These are phyloP conservation scores for Oreochromis niloticus DNA, from an alignment of 2,113 vertebrate genomes.

Conservation along the genomic window DNA sequence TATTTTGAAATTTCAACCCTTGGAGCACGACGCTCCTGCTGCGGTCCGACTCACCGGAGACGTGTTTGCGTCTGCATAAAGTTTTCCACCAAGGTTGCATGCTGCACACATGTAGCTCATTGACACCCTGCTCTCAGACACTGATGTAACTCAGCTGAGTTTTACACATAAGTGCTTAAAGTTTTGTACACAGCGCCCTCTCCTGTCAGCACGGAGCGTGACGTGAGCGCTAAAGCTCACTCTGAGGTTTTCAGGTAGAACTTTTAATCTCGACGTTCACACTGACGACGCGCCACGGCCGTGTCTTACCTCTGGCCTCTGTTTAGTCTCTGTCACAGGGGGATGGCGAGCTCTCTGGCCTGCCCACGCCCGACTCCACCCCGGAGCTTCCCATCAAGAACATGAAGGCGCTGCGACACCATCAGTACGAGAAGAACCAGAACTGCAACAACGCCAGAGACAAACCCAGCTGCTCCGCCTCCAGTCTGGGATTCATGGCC, in stretches of 20 bases:
- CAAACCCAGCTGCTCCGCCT: background rate
- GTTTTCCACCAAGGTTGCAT: background rate
- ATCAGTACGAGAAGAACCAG: slow-evolving; percentile 74
- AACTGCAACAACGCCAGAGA: slow-evolving; percentile 66
- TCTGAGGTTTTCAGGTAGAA: background rate
- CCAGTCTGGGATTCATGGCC: slow-evolving; percentile 20
- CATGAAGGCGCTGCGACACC: slow-evolving; percentile 55
- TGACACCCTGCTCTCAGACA: background rate
- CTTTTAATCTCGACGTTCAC: background rate
- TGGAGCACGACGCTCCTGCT: background rate
- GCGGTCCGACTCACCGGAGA: background rate
- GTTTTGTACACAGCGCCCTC: background rate
- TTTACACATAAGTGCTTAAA: background rate
- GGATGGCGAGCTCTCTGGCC: slow-evolving; percentile 71
- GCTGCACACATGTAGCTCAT: background rate
- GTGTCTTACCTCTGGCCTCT: background rate
- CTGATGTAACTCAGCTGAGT: background rate
- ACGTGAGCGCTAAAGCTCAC: background rate
- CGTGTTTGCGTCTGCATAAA: background rate
- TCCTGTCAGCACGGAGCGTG: background rate
- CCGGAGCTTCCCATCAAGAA: slow-evolving; percentile 78
- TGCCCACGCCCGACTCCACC: slow-evolving; percentile 79
- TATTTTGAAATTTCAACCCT: fast-evolving
- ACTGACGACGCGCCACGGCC: background rate
- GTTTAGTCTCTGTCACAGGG: slow-evolving; percentile 44